Conservation (phyloP, 2,113 vertebrate species). For the Platycercus adscitus region DNA sequence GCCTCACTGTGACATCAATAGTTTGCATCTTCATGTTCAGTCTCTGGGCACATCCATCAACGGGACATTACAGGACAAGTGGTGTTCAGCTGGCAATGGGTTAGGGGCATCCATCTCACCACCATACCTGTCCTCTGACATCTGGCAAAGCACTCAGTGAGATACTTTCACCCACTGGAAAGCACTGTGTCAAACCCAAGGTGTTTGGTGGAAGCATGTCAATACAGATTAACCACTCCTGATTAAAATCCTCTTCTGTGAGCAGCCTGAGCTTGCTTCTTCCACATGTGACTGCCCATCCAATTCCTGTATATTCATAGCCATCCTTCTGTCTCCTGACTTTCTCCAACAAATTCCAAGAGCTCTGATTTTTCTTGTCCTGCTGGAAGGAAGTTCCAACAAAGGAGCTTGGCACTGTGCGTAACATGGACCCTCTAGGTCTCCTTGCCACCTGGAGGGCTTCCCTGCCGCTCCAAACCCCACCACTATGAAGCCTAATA, state of each 20-base stretch:
- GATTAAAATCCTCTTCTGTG: neutral
- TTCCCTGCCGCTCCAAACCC: neutral
- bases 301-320: neutral
- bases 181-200: neutral
- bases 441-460: neutral
- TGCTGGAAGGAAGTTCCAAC: neutral
- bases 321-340: neutral
- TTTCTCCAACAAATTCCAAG: neutral
- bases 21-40: neutral
- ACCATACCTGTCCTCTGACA: neutral
- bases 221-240: neutral
- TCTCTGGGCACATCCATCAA: accelerated
- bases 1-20: neutral
- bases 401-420: neutral
- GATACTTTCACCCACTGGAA: neutral
- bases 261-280: neutral
- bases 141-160: neutral
- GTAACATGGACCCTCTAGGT: neutral
- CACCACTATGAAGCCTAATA: neutral
- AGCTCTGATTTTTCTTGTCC: neutral
- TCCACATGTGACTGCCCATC: neutral
- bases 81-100: neutral
- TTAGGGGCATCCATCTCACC: neutral
- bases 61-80: neutral
- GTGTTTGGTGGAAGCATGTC: constrained; percentile 26